phyloP scores from a whole-genome alignment of 2,797 vertebrate genomes.

The Argentina silus region DNA sequence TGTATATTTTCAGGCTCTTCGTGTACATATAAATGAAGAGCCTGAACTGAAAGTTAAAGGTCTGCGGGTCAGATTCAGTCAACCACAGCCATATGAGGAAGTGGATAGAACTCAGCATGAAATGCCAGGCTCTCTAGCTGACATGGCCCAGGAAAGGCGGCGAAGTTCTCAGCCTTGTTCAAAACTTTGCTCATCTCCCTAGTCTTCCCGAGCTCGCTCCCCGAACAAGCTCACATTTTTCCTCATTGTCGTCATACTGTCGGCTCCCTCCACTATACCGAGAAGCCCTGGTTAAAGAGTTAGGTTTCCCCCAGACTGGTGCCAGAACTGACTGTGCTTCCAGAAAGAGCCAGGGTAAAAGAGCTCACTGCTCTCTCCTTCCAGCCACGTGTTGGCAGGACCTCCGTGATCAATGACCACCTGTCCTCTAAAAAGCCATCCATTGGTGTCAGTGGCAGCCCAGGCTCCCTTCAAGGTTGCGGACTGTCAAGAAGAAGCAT shows the following conservation, averaged over 20 bases:
- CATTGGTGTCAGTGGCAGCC: neutral
- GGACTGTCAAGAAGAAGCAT: slow-evolving; percentile 11
- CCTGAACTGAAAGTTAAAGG: neutral
- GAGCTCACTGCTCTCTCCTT: slow-evolving; percentile 5
- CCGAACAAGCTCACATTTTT: slow-evolving; percentile 14
- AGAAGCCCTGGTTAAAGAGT: slow-evolving; percentile 20
- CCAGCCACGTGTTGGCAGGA: neutral
- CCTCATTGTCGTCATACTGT: neutral
- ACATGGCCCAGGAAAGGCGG: slow-evolving; percentile 22
- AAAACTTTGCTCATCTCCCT: neutral
- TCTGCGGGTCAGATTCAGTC: slow-evolving; percentile 6
- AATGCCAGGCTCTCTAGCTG: neutral
- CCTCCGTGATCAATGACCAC: slow-evolving; percentile 21
- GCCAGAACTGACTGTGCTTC: neutral
- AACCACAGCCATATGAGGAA: neutral
- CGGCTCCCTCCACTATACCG: slow-evolving; percentile 10
- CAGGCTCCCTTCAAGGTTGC: neutral
- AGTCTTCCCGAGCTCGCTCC: slow-evolving; percentile 22
- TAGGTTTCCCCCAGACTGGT: slow-evolving; percentile 22
- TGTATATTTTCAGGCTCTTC: slow-evolving; percentile 5
- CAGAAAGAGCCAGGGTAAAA: neutral
- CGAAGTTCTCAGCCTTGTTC: neutral
- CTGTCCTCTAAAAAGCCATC: slow-evolving; percentile 7
- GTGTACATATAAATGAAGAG: neutral
- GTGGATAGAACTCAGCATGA: neutral